Evolutionary conservation across 2,888 invertebrate species (phyloP).

Genomic region (Campoplex nolae): DNA sequence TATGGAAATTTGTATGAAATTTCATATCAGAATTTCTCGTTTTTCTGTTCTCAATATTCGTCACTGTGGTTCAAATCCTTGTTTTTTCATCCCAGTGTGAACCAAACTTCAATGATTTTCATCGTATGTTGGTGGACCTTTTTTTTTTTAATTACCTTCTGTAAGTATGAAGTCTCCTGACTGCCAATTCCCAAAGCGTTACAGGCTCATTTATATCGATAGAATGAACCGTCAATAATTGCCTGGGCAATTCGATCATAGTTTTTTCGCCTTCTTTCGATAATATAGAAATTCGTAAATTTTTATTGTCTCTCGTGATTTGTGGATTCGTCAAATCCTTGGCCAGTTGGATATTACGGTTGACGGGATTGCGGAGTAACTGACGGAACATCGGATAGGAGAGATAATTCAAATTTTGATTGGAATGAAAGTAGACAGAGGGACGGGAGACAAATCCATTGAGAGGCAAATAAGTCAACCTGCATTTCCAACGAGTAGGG

Average conservation of each 20-base stretch:
- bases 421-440: conserved; percentile 77
- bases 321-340: conserved; percentile 7
- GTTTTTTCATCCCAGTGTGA: background rate
- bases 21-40: conserved; percentile 24
- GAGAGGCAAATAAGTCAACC: conserved; percentile 79
- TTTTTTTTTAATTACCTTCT: conserved; percentile 73
- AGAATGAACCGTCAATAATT: conserved; percentile 76
- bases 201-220: conserved; percentile 72
- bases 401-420: conserved; percentile 79
- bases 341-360: conserved; percentile 29
- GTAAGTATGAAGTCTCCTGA: conserved; percentile 76
- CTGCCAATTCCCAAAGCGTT: conserved; percentile 79
- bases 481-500: conserved; percentile 60
- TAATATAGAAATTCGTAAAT: conserved; percentile 66
- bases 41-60: background rate
- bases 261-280: conserved; percentile 56
- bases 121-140: background rate
- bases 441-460: conserved; percentile 80
- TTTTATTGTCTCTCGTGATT: conserved; percentile 21
- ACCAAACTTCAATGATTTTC: too few species aligned
- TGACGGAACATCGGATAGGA: conserved; percentile 79
- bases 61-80: background rate
- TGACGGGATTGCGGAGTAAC: conserved; percentile 59
- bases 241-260: conserved; percentile 79
- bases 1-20: background rate